These are phyloP conservation scores for Copidosoma aretas DNA, from an alignment of 2,888 invertebrate species.

Conservation along the genomic window DNA sequence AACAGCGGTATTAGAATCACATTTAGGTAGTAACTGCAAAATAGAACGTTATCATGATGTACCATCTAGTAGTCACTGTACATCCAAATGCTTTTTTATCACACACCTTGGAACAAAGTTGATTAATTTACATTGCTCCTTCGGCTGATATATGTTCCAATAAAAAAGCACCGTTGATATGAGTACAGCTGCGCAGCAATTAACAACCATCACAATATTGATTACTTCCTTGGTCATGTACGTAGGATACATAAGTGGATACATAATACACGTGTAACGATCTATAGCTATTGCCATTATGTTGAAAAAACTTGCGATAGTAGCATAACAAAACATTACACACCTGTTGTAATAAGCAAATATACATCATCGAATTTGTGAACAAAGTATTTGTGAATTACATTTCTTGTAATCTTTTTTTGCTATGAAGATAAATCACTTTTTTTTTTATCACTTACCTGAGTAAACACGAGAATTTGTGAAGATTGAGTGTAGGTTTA, in stretches of 20 bases:
- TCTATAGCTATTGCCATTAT: slow-evolving; percentile 81
- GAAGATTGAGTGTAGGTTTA: slow-evolving; percentile 67
- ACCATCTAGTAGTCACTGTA: too few species aligned
- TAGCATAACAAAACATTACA: slow-evolving; percentile 77
- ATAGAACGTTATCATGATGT: too few species aligned
- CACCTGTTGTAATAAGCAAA: slow-evolving; percentile 65
- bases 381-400: too few species aligned
- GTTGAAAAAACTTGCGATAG: slow-evolving; percentile 80
- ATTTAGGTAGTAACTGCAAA: too few species aligned
- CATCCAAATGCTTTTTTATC: too few species aligned
- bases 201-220: slow-evolving; percentile 69
- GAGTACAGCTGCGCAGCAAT: slow-evolving; percentile 73
- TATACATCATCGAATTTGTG: too few species aligned
- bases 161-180: slow-evolving; percentile 76
- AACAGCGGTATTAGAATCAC: too few species aligned
- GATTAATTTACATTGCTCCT: slow-evolving; percentile 63
- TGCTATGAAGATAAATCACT: too few species aligned
- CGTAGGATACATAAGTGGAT: slow-evolving; percentile 77
- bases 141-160: slow-evolving; percentile 77
- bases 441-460: slow-evolving; percentile 16
- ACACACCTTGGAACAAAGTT: slow-evolving; percentile 51
- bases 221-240: slow-evolving; percentile 77
- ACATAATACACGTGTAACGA: slow-evolving; percentile 79
- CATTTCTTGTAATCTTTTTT: too few species aligned
- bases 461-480: slow-evolving; percentile 70